Evolutionary conservation across 1,140 invertebrate genomes (phyloP), one percentile per base, ranked within the genome.

Genomic region (Sarcophaga peregrina): DNA sequence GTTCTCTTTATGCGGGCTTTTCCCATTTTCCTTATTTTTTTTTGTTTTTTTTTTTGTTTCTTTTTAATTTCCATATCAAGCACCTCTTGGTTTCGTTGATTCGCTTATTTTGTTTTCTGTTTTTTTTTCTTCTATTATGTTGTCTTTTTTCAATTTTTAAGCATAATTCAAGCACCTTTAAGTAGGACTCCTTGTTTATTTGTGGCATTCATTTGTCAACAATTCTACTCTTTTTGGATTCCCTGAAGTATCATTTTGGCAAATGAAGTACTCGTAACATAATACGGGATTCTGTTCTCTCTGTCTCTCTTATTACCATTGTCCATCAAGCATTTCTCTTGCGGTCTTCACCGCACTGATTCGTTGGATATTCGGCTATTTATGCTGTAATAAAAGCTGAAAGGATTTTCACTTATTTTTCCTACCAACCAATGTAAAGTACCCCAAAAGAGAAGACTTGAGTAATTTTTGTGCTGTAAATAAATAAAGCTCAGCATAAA

Each of bases 161-260:
- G 10, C 20, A 68, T 68, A 20, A 68, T 68, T 25, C 20, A 68
- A 68, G 62, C 20, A 68, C 62, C 17, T 68, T 68, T 68, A 68
- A 68, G 62, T 25, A 68, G 62, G 62, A 9, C 62, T 68, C 0
- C 54, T 58, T 58, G 54, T 0, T 58, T 13, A 5, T 58, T 58
- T 58, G 54, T 68, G 17, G 62, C 62, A 68, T 68, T 68, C 62
- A 68, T 68, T 68, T 68, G 62, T 68, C 62, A 68, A 68, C 62
- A 68, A 68, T 68, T 68, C 17, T 68, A 68, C 62, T 68, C 25
- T 37, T 2, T 37, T 68, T 20, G 20, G n/a, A 68, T 20, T 68
- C 62, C 62, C 62, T 25, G 20, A 68, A 68, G 62, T 68, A 68
- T 68, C 62, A 68, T 68, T 68, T 68, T 68, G 17, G 7, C 17